These are phyloP conservation scores for Pseudanteris insignis DNA, from an alignment of 2,888 invertebrate genomes.

Conservation along the genomic window DNA sequence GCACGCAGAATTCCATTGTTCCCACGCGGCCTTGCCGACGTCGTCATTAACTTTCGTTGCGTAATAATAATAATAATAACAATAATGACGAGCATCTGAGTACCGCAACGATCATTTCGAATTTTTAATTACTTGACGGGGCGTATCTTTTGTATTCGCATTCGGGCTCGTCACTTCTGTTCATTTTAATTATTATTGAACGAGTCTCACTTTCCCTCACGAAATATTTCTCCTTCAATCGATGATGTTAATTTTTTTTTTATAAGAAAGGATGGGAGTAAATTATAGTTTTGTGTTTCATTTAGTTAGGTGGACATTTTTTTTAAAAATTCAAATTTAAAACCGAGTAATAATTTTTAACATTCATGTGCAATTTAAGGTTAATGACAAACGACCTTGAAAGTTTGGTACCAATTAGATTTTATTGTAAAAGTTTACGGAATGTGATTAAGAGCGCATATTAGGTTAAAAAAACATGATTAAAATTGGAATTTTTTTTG, in stretches of 20 bases:
- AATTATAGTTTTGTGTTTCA: too few relatives aligned
- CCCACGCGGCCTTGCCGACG: slow-evolving; percentile 25
- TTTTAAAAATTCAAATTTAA: too few relatives aligned
- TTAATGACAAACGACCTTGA: too few relatives aligned
- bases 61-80: too few relatives aligned
- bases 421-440: too few relatives aligned
- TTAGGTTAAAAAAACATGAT: not conserved
- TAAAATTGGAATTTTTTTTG: slow-evolving; percentile 10
- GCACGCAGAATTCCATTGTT: slow-evolving; percentile 21
- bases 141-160: slow-evolving; percentile 8
- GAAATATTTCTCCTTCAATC: not conserved
- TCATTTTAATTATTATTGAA: slow-evolving; percentile 7
- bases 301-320: too few relatives aligned
- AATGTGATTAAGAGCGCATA: not conserved
- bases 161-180: slow-evolving; percentile 1
- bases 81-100: slow-evolving; percentile 15
- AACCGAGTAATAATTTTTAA: too few relatives aligned
- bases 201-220: too few relatives aligned
- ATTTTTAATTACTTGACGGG: slow-evolving; percentile 10
- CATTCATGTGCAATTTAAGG: too few relatives aligned
- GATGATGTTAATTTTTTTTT: too few relatives aligned
- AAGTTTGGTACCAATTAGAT: too few relatives aligned
- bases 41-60: slow-evolving; percentile 22
- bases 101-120: slow-evolving; percentile 31
- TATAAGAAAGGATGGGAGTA: too few relatives aligned